These are phyloP conservation scores for Zalophus californianus DNA, from an alignment of 2,797 vertebrate species.

Conservation along the genomic window DNA sequence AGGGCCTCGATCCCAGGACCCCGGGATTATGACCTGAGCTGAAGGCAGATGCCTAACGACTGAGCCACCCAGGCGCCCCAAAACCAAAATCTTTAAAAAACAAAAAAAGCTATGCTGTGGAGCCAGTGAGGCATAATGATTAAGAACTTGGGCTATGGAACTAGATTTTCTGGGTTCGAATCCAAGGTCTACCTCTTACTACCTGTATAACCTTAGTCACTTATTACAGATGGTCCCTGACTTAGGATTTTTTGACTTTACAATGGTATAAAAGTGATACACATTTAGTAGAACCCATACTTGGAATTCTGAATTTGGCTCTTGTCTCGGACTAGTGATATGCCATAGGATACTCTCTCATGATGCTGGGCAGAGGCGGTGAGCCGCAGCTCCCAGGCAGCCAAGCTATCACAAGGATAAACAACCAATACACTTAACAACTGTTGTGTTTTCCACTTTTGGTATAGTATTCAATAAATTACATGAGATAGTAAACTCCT, in stretches of 20 bases:
- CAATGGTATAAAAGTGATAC: neutral
- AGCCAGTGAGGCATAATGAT: neutral
- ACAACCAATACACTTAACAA: neutral
- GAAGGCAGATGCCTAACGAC: too few species aligned
- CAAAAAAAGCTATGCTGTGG: neutral
- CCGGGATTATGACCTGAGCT: too few species aligned
- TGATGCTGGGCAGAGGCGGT: neutral
- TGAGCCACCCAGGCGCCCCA: too few species aligned
- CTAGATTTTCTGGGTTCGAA: slow-evolving; percentile 26
- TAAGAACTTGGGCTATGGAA: neutral
- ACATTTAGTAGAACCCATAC: neutral
- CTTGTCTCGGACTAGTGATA: neutral
- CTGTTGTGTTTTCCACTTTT: neutral
- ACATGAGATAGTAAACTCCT: neutral
- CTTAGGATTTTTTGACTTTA: neutral
- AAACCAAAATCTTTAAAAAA: too few species aligned
- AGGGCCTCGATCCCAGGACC: too few species aligned
- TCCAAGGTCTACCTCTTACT: neutral
- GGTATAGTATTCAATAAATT: neutral
- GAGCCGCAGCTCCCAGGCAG: neutral
- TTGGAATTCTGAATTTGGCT: neutral
- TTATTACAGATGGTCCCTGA: neutral
- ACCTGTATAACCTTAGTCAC: neutral
- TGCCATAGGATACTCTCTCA: neutral
- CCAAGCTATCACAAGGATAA: neutral